Percentiles rank a stretch among this genome's conserved stretches.
phyloP scores from a whole-genome alignment of 2,113 vertebrate species.

The Callocephalon fimbriatum region DNA sequence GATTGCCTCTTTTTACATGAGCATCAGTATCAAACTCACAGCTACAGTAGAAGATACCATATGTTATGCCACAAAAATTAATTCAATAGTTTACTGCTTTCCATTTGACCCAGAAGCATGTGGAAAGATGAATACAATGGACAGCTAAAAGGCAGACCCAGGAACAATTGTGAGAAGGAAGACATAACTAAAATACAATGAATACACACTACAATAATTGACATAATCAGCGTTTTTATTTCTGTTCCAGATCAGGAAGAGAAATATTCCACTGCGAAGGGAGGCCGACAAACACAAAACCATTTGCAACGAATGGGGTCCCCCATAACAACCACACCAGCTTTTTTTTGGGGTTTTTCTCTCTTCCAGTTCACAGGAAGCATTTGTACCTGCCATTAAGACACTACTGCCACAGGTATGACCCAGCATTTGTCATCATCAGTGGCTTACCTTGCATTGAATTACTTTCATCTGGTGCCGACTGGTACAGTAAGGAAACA shows the following conservation, averaged over 20 bases:
- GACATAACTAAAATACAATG: background rate
- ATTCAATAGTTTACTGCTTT: background rate
- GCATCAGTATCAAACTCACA: background rate
- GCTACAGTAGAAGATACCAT: background rate
- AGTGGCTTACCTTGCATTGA: background rate
- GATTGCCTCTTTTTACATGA: background rate
- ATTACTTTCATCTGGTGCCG: background rate
- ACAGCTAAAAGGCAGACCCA: background rate
- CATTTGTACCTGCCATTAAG: background rate
- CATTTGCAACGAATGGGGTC: fast-evolving
- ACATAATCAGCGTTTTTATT: background rate
- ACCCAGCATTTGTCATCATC: background rate
- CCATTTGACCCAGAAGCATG: background rate
- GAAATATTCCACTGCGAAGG: background rate
- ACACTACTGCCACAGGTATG: background rate
- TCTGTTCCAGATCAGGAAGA: background rate
- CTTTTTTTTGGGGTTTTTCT: background rate
- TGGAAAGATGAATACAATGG: background rate
- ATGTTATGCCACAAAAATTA: background rate
- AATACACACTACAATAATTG: background rate
- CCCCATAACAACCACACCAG: fast-evolving
- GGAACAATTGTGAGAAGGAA: background rate
- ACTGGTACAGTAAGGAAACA: background rate
- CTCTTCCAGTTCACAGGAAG: background rate
- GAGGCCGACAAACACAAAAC: background rate